Base-by-base conservation (phyloP, 2,888 invertebrate genomes). In the Cephus sareptanus region DNA sequence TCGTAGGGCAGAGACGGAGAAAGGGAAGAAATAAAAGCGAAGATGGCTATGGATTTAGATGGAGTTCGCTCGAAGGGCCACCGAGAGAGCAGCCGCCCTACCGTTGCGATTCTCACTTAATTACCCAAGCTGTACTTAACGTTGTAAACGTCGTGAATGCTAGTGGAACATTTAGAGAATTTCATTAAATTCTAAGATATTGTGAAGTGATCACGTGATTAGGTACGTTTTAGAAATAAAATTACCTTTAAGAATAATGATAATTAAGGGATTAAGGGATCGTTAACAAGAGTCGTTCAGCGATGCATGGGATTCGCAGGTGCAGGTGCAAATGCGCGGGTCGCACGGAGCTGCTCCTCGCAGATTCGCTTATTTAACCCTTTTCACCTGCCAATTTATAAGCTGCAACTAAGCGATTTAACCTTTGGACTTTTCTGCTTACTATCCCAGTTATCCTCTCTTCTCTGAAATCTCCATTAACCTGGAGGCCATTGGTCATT, bases 41-140 rank as follows among this genome's bases (percentile, higher is more conserved):
- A 35, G 23, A 35, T n/a, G 30, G 35, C 37, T 74, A 4, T 13
- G 4, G 13, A 74, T 23, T 37, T 9, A 68, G 33, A 56, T 73
- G n/a, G 70, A 74, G 76, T 77, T 73, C 74, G 68, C 71, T 74
- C 77, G 75, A 77, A 76, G 76, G n/a, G 68, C 56, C 31, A 40
- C 15, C 15, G 37, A 40, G 37, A 40, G 37, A 40, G 15, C 15
- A 40, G 13, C 37, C 37, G 13, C 34, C 1, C 34, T 40, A 40
- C 37, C 37, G 37, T 40, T 40, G 37, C 37, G 37, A 40, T 40
- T 40, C 37, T 74, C 33, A 30, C n/a, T 74, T 74, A 34, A 31
- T 34, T 34, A 74, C 34, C 74, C 34, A 74, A 74, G 74, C 74
- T 74, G 74, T 74, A 74, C 34, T 74, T 74, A 74, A 74, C 13